Percentiles rank a stretch among this genome's conserved stretches.
phyloP scores from a whole-genome alignment of 2,113 vertebrate species.

The Isichthys henryi region DNA sequence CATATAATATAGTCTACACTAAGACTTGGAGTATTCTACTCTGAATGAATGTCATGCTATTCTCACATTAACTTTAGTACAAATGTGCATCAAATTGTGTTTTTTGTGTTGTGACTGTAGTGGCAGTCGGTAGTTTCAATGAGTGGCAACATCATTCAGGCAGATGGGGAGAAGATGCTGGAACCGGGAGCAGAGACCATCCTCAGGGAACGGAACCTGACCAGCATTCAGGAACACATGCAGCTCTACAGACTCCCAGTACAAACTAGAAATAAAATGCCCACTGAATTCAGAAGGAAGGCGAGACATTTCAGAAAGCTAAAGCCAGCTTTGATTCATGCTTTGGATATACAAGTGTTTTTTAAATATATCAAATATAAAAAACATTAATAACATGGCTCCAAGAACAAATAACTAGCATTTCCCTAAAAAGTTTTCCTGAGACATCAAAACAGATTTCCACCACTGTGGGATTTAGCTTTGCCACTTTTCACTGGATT shows the following conservation, averaged over 20 bases:
- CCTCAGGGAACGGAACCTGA: background rate
- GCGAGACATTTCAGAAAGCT: background rate
- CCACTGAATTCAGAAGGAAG: background rate
- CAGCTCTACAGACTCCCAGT: background rate
- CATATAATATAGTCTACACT: background rate
- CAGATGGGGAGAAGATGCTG: background rate
- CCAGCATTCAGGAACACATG: background rate
- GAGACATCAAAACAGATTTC: background rate
- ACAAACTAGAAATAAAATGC: background rate
- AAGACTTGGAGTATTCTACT: background rate
- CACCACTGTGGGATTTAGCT: background rate
- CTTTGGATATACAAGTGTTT: background rate
- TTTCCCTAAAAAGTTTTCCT: background rate
- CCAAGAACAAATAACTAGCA: background rate
- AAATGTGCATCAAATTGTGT: background rate
- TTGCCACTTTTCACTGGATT: background rate
- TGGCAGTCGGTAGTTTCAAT: background rate
- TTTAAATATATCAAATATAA: background rate
- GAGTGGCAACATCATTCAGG: background rate
- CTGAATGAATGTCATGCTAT: background rate
- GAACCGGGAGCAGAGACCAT: background rate
- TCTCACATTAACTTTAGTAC: background rate
- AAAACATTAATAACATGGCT: background rate
- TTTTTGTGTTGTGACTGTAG: background rate
- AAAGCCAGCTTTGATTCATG: background rate